Base-by-base conservation (phyloP, 2,888 invertebrate species). In the Netelia inedita region DNA sequence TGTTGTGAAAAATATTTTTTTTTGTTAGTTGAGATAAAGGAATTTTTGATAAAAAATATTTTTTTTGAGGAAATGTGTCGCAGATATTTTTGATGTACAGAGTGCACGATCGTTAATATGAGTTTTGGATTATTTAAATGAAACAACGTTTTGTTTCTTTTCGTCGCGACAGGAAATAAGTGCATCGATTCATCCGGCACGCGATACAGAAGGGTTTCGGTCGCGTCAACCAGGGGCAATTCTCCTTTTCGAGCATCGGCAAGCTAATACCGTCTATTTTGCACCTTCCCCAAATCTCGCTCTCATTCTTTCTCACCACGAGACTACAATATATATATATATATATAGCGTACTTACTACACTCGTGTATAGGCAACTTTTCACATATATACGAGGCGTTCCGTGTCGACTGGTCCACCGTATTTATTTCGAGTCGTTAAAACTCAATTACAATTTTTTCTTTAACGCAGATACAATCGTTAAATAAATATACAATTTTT, bases 141-240 rank as follows among this genome's bases (percentile, higher is more conserved):
- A 6, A 35, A 35, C 23, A 23, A 23, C 23, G 23, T 23, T 35
- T 35, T 35, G 3, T 5, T 35, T 57, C 1, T 57, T 14, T 2
- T 19, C n/a, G n/a, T 57, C 9, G 9, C n/a, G 21, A 57, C 9
- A 19, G 57, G 5, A 14, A 57, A 57, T 57, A 46, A 46, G 11
- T 46, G 14, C 14, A 46, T 46, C 46, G 46, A 46, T 46, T 46
- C 46, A 14, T 14, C 46, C 11, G 57, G 69, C 28, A 19, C 9
- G n/a, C n/a, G 21, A 41, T 55, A 53, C 55, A 41, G 53, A 79
- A 53, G 71, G 71, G 23, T 72, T 79, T 79, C 28, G 59, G 80
- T 69, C 46, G 53, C 65, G 79, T 80, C 72, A 84, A 76, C 68
- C 72, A 50, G 76, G 79, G 23, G 65, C 71, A 63, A 65, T 61